These are phyloP conservation scores for Poecilia wingei DNA, from an alignment of 2,797 vertebrate species.

Conservation along the genomic window DNA sequence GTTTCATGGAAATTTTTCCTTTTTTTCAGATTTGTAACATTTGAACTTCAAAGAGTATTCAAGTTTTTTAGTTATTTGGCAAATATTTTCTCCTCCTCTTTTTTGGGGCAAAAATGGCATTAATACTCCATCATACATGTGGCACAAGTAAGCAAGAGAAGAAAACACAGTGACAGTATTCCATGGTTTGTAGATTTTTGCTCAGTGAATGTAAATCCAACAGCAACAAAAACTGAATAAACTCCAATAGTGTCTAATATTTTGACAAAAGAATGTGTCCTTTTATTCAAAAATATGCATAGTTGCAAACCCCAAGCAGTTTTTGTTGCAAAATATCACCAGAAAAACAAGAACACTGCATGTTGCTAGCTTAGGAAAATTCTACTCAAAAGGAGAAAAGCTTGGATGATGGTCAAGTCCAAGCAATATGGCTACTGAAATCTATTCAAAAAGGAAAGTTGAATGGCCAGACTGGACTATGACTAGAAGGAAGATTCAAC, in stretches of 20 bases:
- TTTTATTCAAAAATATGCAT: background rate
- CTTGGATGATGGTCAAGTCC: background rate
- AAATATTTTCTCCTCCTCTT: background rate
- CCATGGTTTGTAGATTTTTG: background rate
- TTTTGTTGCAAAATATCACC: background rate
- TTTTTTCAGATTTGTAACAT: background rate
- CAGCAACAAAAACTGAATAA: too few species aligned
- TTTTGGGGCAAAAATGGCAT: background rate
- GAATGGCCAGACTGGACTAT: background rate
- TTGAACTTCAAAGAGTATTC: background rate
- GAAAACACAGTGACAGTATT: background rate
- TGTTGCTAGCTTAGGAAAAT: background rate
- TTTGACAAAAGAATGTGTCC: background rate
- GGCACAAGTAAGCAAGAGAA: background rate
- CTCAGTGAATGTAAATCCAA: background rate
- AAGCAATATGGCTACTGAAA: background rate
- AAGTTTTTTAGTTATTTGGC: background rate
- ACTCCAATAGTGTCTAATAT: background rate
- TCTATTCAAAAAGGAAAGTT: background rate
- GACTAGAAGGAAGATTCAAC: background rate
- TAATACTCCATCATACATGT: background rate
- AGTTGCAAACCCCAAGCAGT: background rate
- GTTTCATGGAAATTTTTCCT: background rate
- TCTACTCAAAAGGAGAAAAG: background rate
- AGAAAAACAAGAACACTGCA: background rate